Percentiles rank a stretch among this genome's conserved stretches.
These are phyloP conservation scores for Amblyraja radiata DNA, from an alignment of 2,797 vertebrate genomes.

Conservation along the genomic window DNA sequence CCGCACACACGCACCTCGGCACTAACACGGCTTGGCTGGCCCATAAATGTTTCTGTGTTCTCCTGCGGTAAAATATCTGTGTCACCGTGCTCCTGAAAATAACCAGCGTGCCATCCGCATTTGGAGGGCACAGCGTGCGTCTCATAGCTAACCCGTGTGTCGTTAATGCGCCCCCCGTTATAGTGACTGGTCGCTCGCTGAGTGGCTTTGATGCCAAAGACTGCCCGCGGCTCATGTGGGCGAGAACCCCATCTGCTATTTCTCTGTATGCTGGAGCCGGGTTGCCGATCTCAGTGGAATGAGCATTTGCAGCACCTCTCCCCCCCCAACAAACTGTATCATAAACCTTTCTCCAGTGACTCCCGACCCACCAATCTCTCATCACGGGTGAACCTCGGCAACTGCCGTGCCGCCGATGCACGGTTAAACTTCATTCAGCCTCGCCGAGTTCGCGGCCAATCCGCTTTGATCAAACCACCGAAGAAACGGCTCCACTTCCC, in stretches of 20 bases:
- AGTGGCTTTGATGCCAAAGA: background rate
- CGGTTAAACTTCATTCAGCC: background rate
- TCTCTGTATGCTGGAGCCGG: too few species aligned
- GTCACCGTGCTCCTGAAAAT: background rate
- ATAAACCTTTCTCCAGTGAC: background rate
- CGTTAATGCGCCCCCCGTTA: background rate
- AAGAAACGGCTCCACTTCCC: slow-evolving; percentile 30
- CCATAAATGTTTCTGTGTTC: background rate
- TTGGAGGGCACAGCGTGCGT: background rate
- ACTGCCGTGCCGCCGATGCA: background rate
- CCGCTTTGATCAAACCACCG: background rate
- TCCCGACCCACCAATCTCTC: background rate
- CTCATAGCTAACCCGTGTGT: background rate
- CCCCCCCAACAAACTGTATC: background rate
- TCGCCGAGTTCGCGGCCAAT: too few species aligned
- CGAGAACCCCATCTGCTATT: background rate
- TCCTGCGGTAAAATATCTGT: background rate
- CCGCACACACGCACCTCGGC: too few species aligned
- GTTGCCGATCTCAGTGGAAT: too few species aligned
- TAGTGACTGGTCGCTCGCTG: too few species aligned
- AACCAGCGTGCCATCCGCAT: background rate
- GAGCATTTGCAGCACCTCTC: background rate
- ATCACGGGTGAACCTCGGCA: background rate
- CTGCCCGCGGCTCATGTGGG: background rate
- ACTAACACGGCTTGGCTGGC: background rate